Evolutionary conservation across 2,113 vertebrate species (phyloP), one percentile per base, ranked within the genome.

Genomic region (Platycercus adscitus): DNA sequence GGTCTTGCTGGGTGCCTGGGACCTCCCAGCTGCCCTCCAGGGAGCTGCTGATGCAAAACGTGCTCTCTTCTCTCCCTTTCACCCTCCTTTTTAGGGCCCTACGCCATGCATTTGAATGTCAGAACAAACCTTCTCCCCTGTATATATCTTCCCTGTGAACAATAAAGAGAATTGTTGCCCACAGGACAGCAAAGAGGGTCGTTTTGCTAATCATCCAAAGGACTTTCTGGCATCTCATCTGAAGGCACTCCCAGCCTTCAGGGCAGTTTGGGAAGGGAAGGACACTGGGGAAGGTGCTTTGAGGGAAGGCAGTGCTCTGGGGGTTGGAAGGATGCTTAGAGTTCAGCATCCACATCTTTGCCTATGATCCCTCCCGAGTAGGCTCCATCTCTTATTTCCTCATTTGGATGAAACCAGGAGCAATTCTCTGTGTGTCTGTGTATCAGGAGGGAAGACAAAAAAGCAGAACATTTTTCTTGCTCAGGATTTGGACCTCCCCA

Each of bases 161-260:
- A 96, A 93, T 97, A 97, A 97, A 97, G 64, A 88, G 75, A 89
- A 86, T 81, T 91, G 69, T 92, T 95, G 71, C 66, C 72, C 63
- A 65, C 28, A 29, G 9, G 5, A 89, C 28, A 86, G 35, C 60
- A 75, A 72, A 83, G 55, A 80, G 10, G 10, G n/a, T 56, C 0
- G 0, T 88, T 94, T 68, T 71, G 28, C 44, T 94, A 63, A 91
- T 79, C 35, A 68, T 31, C 52, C 39, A 31, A 46, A 92, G 56
- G 77, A 69, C 41, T 85, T 65, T 47, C 35, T 86, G 91, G 92
- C 77, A 87, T 86, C 35, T 61, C 1, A 0, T 7, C 21, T 35
- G 13, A 15, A 58, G 53, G 39, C 4, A 2, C 49, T 92, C 79
- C 80, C 76, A 79, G 81, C 70, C 92, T 84, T n/a, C 5, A 3